Evolutionary conservation across 2,113 vertebrate genomes (phyloP).

Genomic region (Scartelaos histophorus): DNA sequence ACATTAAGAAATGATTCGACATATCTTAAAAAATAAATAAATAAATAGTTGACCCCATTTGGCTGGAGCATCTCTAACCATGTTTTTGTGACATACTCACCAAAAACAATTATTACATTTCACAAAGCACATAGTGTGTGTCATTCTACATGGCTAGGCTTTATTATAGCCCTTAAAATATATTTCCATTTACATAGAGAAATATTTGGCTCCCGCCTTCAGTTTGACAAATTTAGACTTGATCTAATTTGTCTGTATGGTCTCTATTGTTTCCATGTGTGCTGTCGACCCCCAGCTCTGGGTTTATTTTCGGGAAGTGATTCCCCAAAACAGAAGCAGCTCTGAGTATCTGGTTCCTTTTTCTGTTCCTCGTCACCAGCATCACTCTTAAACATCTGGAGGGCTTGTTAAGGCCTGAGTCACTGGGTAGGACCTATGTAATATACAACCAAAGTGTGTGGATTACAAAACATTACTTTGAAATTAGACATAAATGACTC

Average conservation of each 20-base stretch:
- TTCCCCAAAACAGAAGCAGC: conserved; percentile 53
- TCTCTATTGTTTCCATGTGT: conserved; percentile 54
- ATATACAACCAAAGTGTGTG: conserved; percentile 9
- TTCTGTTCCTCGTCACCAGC: conserved; percentile 17
- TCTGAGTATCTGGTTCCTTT: conserved; percentile 27
- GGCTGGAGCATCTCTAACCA: neutral
- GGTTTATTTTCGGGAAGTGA: conserved; percentile 58
- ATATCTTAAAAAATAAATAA: too few species aligned
- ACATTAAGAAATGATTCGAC: too few species aligned
- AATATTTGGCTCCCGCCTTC: neutral
- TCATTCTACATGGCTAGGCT: neutral
- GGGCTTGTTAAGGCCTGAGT: conserved; percentile 51
- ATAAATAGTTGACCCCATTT: neutral
- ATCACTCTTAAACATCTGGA: conserved; percentile 36
- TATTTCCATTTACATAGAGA: neutral
- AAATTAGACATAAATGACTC: conserved; percentile 47
- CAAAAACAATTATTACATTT: neutral
- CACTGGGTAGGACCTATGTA: conserved; percentile 9
- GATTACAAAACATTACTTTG: conserved; percentile 48
- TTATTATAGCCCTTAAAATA: neutral
- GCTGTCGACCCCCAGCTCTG: conserved; percentile 45
- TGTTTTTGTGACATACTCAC: neutral
- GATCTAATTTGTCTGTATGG: conserved; percentile 25
- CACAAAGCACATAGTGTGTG: neutral
- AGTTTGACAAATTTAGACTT: neutral